Base-by-base conservation (phyloP, 2,797 vertebrate genomes). In the Enteromius paludinosus region DNA sequence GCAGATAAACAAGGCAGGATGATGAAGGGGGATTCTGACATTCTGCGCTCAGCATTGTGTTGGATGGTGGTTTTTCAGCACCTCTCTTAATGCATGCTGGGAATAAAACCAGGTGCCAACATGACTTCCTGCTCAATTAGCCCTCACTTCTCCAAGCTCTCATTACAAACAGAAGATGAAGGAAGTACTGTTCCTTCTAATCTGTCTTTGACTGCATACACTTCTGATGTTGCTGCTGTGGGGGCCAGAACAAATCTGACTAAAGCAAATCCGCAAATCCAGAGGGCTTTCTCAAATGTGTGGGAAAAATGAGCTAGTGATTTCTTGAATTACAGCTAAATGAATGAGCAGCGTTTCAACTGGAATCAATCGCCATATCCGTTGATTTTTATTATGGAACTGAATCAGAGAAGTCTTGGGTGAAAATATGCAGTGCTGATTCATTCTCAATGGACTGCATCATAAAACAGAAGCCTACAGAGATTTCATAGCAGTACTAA, bases 51-150 rank as follows among this genome's bases (percentile, higher is more conserved):
- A 85, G 73, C 47, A 79, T 87, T 86, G 86, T 86, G 52, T 54
- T 41, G 64, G 41, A 70, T 69, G 64, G 62, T 38, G 25, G 64
- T 83, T 85, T 89, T 78, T 89, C 87, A 86, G 38, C 85, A 72
- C 87, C 69, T 84, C 61, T 65, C 68, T 70, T 87, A 89, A 84
- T 88, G 89, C 85, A 88, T 86, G 33, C 28, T 84, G 83, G 86
- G 85, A 85, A 64, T 23, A 71, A 75, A 77, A 83, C 56, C 54
- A 54, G 75, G 79, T 81, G 52, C 82, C 62, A 80, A 79, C 79
- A 82, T 68, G 61, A 83, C 54, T 79, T 90, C 86, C 85, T 87
- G 84, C 76, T 74, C 52, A 61, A 65, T 85, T 33, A 76, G 45
- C 68, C 38, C 8, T 45, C 17, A 73, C 18, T 33, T 47, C 38